Percentiles rank a stretch among this genome's conserved stretches.
phyloP scores from a whole-genome alignment of 1,140 invertebrate species.

The Rhynchophorus ferrugineus region DNA sequence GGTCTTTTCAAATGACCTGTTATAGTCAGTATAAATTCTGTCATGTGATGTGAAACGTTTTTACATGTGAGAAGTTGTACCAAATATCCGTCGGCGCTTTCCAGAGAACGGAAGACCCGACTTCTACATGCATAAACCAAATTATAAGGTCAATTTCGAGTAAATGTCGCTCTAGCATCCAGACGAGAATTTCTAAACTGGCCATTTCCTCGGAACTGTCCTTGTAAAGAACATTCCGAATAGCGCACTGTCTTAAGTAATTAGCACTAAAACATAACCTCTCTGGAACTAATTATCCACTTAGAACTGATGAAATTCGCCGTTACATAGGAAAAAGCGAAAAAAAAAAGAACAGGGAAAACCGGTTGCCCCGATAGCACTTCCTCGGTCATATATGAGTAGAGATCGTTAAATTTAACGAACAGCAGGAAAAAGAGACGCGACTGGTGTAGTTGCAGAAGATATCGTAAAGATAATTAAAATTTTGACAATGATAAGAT shows the following conservation, averaged over 20 bases:
- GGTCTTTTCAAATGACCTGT: too few species aligned
- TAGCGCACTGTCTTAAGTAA: constrained; percentile 5
- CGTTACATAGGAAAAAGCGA: constrained; percentile 2
- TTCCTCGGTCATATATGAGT: constrained; percentile 9
- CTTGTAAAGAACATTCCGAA: constrained; percentile 4
- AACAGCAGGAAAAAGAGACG: neutral
- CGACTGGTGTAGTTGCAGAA: neutral
- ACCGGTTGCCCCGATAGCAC: constrained; percentile 1
- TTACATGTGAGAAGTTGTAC: too few species aligned
- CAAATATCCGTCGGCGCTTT: too few species aligned
- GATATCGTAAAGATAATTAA: neutral
- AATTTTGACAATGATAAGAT: too few species aligned
- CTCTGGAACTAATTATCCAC: constrained; percentile 11
- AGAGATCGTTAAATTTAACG: constrained; percentile 12
- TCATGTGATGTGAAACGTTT: too few species aligned
- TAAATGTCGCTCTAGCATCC: neutral
- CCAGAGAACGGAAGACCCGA: neutral
- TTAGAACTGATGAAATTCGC: constrained; percentile 18
- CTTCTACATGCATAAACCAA: constrained; percentile 2
- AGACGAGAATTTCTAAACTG: constrained; percentile 8
- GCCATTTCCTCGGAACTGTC: constrained; percentile 1
- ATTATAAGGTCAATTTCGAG: neutral
- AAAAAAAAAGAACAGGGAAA: constrained; percentile 2
- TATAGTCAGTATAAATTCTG: too few species aligned
- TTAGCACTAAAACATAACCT: constrained; percentile 12